These are phyloP conservation scores for Dioctria rufipes DNA, from an alignment of 2,888 invertebrate genomes.

Conservation along the genomic window DNA sequence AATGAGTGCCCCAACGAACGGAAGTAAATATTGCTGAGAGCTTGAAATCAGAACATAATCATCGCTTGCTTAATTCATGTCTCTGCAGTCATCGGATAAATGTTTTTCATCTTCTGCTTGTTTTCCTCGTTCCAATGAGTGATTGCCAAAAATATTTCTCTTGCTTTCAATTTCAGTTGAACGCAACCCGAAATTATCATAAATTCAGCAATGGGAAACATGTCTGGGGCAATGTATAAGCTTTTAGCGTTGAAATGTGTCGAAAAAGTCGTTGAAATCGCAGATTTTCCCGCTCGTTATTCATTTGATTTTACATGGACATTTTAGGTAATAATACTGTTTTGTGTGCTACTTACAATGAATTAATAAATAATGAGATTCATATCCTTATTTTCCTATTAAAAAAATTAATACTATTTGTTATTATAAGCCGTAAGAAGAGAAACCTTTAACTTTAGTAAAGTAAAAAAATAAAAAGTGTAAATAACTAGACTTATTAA, in stretches of 20 bases:
- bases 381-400: too few relatives aligned
- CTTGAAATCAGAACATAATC: slow-evolving; percentile 10
- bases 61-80: slow-evolving; percentile 6
- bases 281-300: background rate
- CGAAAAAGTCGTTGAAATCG: slow-evolving; percentile 3
- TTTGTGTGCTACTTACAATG: too few relatives aligned
- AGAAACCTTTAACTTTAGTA: too few relatives aligned
- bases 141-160: background rate
- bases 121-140: slow-evolving; percentile 8
- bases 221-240: background rate
- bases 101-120: background rate
- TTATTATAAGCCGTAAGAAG: too few relatives aligned
- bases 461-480: too few relatives aligned
- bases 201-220: background rate
- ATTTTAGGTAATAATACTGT: background rate
- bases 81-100: background rate
- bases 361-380: too few relatives aligned
- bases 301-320: background rate
- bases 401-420: too few relatives aligned
- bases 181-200: background rate
- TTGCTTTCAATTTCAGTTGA: background rate
- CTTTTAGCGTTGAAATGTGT: background rate
- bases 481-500: too few relatives aligned
- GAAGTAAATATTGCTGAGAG: background rate
- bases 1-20: background rate